These are phyloP conservation scores for Hyperopisus bebe DNA, from an alignment of 2,113 vertebrate genomes.

Conservation along the genomic window DNA sequence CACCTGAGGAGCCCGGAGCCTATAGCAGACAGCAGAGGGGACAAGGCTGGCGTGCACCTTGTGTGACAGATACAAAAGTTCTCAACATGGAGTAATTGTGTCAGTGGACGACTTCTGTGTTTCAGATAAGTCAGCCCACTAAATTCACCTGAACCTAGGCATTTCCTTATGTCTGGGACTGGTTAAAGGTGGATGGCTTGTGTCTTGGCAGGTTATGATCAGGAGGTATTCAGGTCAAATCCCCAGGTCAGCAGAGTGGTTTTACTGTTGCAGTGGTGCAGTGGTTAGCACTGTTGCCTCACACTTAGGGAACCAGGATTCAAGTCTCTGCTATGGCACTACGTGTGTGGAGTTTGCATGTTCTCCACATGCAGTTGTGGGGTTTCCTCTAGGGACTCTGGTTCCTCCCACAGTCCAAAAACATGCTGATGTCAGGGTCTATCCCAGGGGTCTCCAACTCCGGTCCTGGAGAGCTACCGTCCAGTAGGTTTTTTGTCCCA, in stretches of 20 bases:
- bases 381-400: too few species aligned
- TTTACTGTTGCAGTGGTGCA: background rate
- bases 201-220: background rate
- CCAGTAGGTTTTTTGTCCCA: too few species aligned
- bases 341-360: too few species aligned
- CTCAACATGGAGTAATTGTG: background rate
- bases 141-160: background rate
- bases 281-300: too few species aligned
- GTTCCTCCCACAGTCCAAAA: too few species aligned
- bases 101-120: background rate
- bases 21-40: background rate
- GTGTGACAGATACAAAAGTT: background rate
- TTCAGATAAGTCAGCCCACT: background rate
- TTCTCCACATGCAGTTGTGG: too few species aligned
- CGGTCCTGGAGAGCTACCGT: too few species aligned
- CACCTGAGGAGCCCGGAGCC: background rate
- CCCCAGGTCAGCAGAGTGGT: background rate
- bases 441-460: too few species aligned
- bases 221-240: background rate
- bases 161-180: background rate
- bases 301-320: too few species aligned
- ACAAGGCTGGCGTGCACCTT: background rate
- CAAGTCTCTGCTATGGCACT: too few species aligned
- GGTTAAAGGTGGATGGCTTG: background rate
- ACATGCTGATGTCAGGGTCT: too few species aligned